These are phyloP conservation scores for Ctenomys sociabilis DNA, from an alignment of 2,113 vertebrate genomes.

Conservation along the genomic window DNA sequence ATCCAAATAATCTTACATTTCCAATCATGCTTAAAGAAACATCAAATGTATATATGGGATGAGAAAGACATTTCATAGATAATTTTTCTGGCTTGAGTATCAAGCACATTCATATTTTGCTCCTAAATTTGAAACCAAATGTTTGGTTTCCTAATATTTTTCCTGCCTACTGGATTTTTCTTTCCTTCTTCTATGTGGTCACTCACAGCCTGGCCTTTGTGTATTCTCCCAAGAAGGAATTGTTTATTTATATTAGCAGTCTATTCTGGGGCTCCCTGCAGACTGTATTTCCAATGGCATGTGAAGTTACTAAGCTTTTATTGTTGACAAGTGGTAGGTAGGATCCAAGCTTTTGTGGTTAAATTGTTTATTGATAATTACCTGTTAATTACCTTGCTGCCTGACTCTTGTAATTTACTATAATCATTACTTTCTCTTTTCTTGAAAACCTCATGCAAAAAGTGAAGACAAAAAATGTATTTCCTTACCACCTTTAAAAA, in stretches of 20 bases:
- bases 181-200: constrained; percentile 73
- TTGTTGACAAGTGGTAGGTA: constrained; percentile 87
- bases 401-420: constrained; percentile 85
- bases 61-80: constrained; percentile 76
- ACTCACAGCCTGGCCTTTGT: constrained; percentile 82
- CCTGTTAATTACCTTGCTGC: constrained; percentile 86
- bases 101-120: constrained; percentile 76
- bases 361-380: constrained; percentile 90
- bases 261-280: constrained; percentile 81
- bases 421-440: constrained; percentile 74
- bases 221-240: constrained; percentile 83
- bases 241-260: constrained; percentile 89
- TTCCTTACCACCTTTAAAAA: constrained; percentile 65
- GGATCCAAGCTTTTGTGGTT: constrained; percentile 86
- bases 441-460: constrained; percentile 72
- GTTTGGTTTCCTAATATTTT: constrained; percentile 84
- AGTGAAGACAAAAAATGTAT: constrained; percentile 62
- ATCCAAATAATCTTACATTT: constrained; percentile 64
- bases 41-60: constrained; percentile 71
- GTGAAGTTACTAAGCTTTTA: constrained; percentile 86
- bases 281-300: constrained; percentile 88
- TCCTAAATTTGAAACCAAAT: constrained; percentile 79
- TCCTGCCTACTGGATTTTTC: constrained; percentile 81
- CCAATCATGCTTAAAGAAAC: constrained; percentile 64
- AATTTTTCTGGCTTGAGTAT: constrained; percentile 70